Base-by-base conservation (phyloP, 2,113 vertebrate genomes). In the Antennarius striatus region DNA sequence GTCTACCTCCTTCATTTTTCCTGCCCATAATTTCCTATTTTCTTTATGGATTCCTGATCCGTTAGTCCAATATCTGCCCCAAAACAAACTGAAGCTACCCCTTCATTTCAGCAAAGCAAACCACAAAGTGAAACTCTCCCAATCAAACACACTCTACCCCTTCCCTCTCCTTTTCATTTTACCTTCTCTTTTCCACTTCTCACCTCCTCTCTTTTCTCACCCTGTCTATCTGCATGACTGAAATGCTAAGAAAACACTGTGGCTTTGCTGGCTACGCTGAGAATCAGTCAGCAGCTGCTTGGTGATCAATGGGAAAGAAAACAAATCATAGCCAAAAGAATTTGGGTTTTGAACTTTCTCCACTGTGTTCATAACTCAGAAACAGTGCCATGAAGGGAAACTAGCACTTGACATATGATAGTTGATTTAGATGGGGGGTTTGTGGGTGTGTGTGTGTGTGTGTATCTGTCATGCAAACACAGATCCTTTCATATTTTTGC, bases 231-330 rank as follows among this genome's bases (percentile, higher is more conserved):
- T 71, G 77, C 71, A 77, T 80, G 79, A 79, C 80, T 84, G 73
- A 88, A 83, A 89, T 87, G 84, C 83, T 83, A 88, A 82, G 86
- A 86, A 89, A 92, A 91, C 85, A 91, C 68, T 83, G 81, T 67
- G 79, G 83, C 82, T 73, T 77, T 88, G 85, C 88, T 58, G 82
- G 70, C 87, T 82, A 74, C 82, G 83, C 82, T 88, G 76, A 83
- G 87, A 84, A 90, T 92, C 86, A 77, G 77, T 87, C 90, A 84
- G 75, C 86, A 65, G 75, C 85, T 72, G 68, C 79, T 77, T 69
- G 71, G 53, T 90, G 88, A 93, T 91, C 89, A 90, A 86, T 91
- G 85, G 81, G 80, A 92, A 92, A 79, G 80, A 91, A 91, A 91
- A 91, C 88, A 91, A 91, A 88, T 84, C 58, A 36, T 63, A 53